Base-by-base conservation (phyloP, 1,140 invertebrate species). In the Drosophila athabasca region DNA sequence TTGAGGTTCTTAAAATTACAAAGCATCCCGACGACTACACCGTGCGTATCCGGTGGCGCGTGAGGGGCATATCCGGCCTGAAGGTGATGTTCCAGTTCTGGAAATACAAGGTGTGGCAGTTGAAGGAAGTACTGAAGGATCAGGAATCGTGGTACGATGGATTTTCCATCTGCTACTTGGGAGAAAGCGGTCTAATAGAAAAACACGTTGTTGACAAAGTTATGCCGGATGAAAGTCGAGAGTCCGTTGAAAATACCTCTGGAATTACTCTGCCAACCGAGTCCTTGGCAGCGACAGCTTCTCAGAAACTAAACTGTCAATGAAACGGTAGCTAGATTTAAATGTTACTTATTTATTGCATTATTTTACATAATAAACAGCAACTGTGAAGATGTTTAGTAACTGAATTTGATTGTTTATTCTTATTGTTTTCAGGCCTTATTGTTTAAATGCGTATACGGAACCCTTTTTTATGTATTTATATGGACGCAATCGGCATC, bases 121-220 rank as follows among this genome's bases (percentile, higher is more conserved):
- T 95, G 29, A 94, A 94, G 69, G 93, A 96, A 67, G 91, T 93
- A 0, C 93, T 95, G 60, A 91, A 94, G 19, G 93, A 94, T 61
- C 92, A 94, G 75, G 95, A 96, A 90, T 79, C 93, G 94, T 98
- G 97, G 97, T 95, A 96, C 79, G 97, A 98, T 93, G 97, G 97
- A 6, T 97, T 97, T 90, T 98, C 97, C 0, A 96, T 96, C n/a
- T 98, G 97, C 90, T 95, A 96, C 90, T 93, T 98, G 13, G 95
- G 95, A 64, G 92, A 92, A 1, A 95, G 98, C 91, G 98, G 97
- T 2, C 91, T 95, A 49, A 93, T 99, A 43, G 93, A 94, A 64
- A 97, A 96, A 83, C 97, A 98, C 90, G 92, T 97, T 22, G 95
- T 95, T n/a, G 97, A 98, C 91, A 98, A 91, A 71, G 79, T 92